Conservation (phyloP, 1,140 invertebrate genomes). For the Leptinotarsa texana region DNA sequence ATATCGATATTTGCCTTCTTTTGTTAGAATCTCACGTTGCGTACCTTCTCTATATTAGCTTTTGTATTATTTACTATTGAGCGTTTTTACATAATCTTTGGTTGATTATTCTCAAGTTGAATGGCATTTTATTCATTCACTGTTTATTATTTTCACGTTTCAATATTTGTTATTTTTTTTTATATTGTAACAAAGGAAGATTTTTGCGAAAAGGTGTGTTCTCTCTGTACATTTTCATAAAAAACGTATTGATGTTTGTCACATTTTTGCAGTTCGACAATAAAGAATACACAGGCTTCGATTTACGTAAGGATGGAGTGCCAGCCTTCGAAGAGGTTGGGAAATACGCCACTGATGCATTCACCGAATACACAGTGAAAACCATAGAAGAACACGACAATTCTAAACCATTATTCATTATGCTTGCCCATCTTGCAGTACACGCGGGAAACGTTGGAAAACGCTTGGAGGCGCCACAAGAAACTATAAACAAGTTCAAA, state of each 20-base stretch:
- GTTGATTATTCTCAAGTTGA: too few relatives aligned
- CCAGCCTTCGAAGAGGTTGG: constrained; percentile 66
- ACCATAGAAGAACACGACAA: constrained; percentile 64
- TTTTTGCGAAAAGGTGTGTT: too few relatives aligned
- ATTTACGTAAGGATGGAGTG: constrained; percentile 65
- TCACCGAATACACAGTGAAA: constrained; percentile 66
- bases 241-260: not conserved
- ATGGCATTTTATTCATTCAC: too few relatives aligned
- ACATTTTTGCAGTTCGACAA: constrained; percentile 48
- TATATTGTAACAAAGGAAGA: too few relatives aligned
- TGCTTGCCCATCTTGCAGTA: constrained; percentile 69
- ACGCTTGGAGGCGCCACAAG: constrained; percentile 65
- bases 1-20: too few relatives aligned
- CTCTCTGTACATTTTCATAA: too few relatives aligned
- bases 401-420: constrained; percentile 68
- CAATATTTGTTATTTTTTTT: too few relatives aligned
- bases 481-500: constrained; percentile 65
- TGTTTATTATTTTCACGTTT: too few relatives aligned
- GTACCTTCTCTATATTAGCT: too few relatives aligned
- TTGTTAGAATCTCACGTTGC: too few relatives aligned
- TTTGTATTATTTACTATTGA: too few relatives aligned
- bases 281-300: constrained; percentile 67
- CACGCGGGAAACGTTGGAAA: constrained; percentile 66
- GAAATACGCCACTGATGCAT: constrained; percentile 71
- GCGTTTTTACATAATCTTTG: too few relatives aligned